Conservation (phyloP, 92 coral and sea anemone species). For the Pocillopora meandrina region DNA sequence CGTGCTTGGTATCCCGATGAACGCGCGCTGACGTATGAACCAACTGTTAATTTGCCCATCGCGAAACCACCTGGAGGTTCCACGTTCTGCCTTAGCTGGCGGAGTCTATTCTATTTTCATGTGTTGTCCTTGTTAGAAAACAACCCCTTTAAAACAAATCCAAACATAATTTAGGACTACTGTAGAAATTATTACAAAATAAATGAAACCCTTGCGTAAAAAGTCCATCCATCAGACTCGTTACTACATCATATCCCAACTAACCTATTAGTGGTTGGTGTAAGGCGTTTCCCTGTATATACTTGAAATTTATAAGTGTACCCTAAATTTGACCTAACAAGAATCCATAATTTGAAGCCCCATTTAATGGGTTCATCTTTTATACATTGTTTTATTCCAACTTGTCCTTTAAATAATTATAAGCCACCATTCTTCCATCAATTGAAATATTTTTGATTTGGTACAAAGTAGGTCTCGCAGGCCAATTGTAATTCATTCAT, state of each 20-base stretch:
- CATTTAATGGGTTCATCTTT: slow-evolving; percentile 21
- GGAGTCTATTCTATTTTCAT: not conserved
- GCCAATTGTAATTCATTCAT: slow-evolving; percentile 17
- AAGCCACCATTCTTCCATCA: slow-evolving; percentile 13
- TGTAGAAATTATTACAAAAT: not conserved
- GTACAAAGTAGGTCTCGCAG: slow-evolving; percentile 5
- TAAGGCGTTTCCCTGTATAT: slow-evolving; percentile 19
- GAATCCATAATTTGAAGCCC: slow-evolving; percentile 29
- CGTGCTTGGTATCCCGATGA: no score
- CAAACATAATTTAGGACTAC: not conserved
- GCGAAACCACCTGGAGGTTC: not conserved
- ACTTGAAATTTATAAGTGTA: slow-evolving; percentile 34
- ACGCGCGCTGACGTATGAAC: no score
- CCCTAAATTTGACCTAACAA: slow-evolving; percentile 8
- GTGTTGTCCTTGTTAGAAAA: not conserved
- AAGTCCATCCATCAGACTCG: not conserved
- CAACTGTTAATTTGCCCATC: not conserved
- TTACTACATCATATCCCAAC: slow-evolving; percentile 18
- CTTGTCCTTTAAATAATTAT: not conserved
- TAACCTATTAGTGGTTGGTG: slow-evolving; percentile 17
- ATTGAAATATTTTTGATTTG: slow-evolving; percentile 5
- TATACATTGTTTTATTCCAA: slow-evolving; percentile 12
- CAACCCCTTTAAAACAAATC: not conserved
- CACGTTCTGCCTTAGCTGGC: not conserved
- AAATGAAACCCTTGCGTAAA: not conserved